Evolutionary conservation across 2,888 invertebrate genomes (phyloP).

Genomic region (Leistus spinibarbis): DNA sequence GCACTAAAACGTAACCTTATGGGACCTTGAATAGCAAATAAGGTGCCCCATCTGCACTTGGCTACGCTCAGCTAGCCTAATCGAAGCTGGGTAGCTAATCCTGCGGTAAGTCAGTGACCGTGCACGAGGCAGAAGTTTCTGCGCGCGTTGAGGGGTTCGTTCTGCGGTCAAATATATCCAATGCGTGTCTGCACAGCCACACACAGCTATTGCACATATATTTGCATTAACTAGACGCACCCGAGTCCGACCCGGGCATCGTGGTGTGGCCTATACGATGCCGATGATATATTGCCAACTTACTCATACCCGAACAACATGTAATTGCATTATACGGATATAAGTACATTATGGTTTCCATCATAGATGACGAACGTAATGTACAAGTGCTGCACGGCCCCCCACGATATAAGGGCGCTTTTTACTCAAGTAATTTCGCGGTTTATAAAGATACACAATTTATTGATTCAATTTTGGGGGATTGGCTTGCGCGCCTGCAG

Average conservation of each 20-base stretch:
- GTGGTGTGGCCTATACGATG: slow-evolving; percentile 1
- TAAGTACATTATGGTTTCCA: neutral
- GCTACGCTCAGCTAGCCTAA: neutral
- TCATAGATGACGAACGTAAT: neutral
- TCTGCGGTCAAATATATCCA: slow-evolving; percentile 1
- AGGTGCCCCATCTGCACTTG: neutral
- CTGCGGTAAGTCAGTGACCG: neutral
- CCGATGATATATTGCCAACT: slow-evolving; percentile 27
- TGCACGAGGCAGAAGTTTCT: neutral
- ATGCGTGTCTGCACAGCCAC: neutral
- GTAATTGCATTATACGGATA: neutral
- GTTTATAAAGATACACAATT: neutral
- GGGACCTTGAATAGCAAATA: neutral
- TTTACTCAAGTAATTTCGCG: slow-evolving; percentile 1
- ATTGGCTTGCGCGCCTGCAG: too few species aligned
- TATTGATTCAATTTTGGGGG: neutral
- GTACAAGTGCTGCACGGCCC: neutral
- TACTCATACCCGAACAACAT: neutral
- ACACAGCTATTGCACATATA: slow-evolving; percentile 15
- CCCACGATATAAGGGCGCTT: neutral
- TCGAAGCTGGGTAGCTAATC: neutral
- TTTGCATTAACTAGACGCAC: slow-evolving; percentile 32
- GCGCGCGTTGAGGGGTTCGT: neutral
- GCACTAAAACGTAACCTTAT: neutral
- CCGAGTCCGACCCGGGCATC: slow-evolving; percentile 11